Conservation (phyloP, 2,113 vertebrate genomes). For the Phalacrocorax pelagicus region DNA sequence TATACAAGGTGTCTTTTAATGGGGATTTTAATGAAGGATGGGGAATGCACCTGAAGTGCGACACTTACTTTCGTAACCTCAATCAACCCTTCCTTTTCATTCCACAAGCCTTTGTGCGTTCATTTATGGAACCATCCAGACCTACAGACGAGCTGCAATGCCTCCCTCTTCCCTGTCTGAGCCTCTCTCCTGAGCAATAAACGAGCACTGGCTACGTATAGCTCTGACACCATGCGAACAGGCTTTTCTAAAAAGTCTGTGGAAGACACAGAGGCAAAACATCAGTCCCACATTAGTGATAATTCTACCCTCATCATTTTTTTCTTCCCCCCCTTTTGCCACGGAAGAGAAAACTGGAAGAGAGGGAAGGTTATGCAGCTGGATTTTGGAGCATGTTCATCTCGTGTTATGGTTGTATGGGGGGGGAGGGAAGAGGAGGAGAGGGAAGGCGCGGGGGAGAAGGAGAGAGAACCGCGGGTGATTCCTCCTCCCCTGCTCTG, state of each 20-base stretch:
- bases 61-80: background rate
- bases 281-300: background rate
- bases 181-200: background rate
- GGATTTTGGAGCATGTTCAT: slow-evolving; percentile 15
- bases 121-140: slow-evolving; percentile 1
- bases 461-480: slow-evolving; percentile 32
- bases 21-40: background rate
- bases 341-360: background rate
- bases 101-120: background rate
- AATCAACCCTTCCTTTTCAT: background rate
- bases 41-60: background rate
- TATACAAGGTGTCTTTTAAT: background rate
- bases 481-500: slow-evolving; percentile 43
- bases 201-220: background rate
- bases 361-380: slow-evolving; percentile 24
- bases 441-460: background rate
- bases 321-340: background rate
- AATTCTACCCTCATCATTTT: background rate
- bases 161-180: background rate
- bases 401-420: slow-evolving; percentile 25
- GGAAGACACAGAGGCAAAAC: background rate
- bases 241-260: background rate
- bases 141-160: background rate
- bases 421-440: background rate
- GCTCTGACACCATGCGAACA: background rate